phyloP scores from a whole-genome alignment of 2,888 invertebrate genomes.

The Drosophila aldrichi region DNA sequence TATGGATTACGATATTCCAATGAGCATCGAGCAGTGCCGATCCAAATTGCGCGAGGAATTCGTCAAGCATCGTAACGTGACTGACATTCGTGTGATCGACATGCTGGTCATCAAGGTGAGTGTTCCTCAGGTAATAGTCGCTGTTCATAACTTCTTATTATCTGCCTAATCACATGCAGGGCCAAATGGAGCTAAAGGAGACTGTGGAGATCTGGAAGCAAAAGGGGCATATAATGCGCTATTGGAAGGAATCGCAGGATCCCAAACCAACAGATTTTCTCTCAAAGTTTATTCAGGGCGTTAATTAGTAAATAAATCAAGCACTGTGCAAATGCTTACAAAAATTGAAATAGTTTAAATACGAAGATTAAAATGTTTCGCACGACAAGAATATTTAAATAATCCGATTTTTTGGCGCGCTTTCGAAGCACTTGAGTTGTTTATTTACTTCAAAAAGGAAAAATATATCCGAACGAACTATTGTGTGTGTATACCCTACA shows the following conservation, averaged over 20 bases:
- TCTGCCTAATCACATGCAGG: constrained; percentile 86
- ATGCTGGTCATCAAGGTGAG: constrained; percentile 95
- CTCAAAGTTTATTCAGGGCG: constrained; percentile 90
- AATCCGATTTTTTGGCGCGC: constrained; percentile 47
- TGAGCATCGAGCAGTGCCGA: constrained; percentile 89
- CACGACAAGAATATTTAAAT: constrained; percentile 12
- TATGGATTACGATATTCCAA: constrained; percentile 93
- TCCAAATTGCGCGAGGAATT: constrained; percentile 92
- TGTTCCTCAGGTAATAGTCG: neutral
- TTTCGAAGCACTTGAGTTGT: constrained; percentile 64
- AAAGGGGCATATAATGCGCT: constrained; percentile 93
- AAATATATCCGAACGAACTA: constrained; percentile 21
- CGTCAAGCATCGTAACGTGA: constrained; percentile 90
- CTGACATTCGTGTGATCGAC: constrained; percentile 95
- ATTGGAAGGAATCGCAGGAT: constrained; percentile 93
- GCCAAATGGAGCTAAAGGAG: constrained; percentile 98
- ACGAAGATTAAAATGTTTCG: constrained; percentile 44
- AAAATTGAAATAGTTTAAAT: constrained; percentile 72
- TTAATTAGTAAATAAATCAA: constrained; percentile 66
- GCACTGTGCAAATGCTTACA: constrained; percentile 35
- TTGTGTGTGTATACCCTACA: constrained; percentile 8
- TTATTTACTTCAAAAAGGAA: constrained; percentile 61
- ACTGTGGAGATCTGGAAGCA: constrained; percentile 95
- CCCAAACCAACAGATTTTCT: constrained; percentile 96
- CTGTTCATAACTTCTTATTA: neutral